A percentile compares a stretch with the other conserved stretches of the same genome.
Evolutionary conservation across 2,113 vertebrate species (phyloP).

Genomic region (Sebastes fasciatus): DNA sequence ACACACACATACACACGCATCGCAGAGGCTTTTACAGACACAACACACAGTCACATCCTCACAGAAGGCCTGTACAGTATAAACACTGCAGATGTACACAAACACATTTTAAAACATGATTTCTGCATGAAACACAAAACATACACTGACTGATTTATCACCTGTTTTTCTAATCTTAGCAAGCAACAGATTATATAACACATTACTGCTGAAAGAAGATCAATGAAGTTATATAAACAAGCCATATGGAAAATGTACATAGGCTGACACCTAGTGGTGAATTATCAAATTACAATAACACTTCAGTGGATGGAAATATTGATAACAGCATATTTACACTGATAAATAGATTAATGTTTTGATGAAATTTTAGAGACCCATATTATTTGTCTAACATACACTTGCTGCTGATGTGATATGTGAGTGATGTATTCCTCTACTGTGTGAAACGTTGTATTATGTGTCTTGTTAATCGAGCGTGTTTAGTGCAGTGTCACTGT

Average conservation of each 20-base stretch:
- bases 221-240: slow-evolving; percentile 36
- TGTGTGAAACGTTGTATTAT: no score
- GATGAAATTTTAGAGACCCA: neutral
- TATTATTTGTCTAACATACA: neutral
- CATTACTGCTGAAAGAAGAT: slow-evolving; percentile 1
- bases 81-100: slow-evolving; percentile 8
- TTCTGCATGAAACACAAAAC: slow-evolving; percentile 31
- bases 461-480: neutral
- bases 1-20: slow-evolving; percentile 62
- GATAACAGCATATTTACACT: neutral
- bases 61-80: slow-evolving; percentile 11
- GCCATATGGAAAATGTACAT: slow-evolving; percentile 2
- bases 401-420: neutral
- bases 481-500: neutral
- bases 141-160: slow-evolving; percentile 12
- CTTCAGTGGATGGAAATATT: neutral
- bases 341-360: neutral
- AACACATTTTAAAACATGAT: slow-evolving; percentile 30
- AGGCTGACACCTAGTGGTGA: slow-evolving; percentile 75
- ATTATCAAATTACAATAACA: slow-evolving; percentile 54
- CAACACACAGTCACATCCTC: slow-evolving; percentile 41
- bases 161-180: slow-evolving; percentile 38
- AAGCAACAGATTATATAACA: slow-evolving; percentile 34
- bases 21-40: slow-evolving; percentile 38
- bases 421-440: neutral